Evolutionary conservation across 2,113 vertebrate genomes (phyloP).

Genomic region (Leucopsar rothschildi): DNA sequence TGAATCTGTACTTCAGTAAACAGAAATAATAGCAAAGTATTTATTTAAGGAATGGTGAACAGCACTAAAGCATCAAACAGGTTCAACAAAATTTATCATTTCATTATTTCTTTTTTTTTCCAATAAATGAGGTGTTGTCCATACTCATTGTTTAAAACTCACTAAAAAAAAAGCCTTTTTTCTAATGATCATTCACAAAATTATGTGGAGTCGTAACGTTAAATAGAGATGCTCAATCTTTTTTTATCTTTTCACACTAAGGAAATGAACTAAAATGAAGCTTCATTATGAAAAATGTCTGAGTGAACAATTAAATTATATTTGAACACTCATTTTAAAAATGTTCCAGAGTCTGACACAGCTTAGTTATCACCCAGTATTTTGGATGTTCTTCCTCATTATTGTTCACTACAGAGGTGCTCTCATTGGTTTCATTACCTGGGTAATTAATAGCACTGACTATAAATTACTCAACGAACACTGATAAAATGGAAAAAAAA

Average conservation of each 20-base stretch:
- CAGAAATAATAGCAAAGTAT: background rate
- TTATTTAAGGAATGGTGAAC: background rate
- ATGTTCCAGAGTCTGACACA: background rate
- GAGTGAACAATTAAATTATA: background rate
- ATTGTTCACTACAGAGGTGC: background rate
- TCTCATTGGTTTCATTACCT: background rate
- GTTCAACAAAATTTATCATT: background rate
- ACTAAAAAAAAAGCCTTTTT: background rate
- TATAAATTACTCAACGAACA: background rate
- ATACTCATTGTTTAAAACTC: background rate
- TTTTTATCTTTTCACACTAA: background rate
- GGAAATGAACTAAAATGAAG: background rate
- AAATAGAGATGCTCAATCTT: background rate
- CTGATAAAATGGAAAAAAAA: background rate
- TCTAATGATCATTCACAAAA: background rate
- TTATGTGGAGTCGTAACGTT: background rate
- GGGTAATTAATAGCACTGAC: background rate
- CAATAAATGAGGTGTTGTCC: background rate
- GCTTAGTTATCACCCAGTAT: background rate
- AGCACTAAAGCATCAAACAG: background rate
- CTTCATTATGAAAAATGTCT: background rate
- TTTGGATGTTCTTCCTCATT: background rate
- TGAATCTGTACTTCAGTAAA: background rate
- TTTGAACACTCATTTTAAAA: background rate
- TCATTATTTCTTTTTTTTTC: background rate